A percentile compares a stretch with the other conserved stretches of the same genome.
phyloP scores from a whole-genome alignment of 2,888 invertebrate genomes.

The Tiphia femorata region DNA sequence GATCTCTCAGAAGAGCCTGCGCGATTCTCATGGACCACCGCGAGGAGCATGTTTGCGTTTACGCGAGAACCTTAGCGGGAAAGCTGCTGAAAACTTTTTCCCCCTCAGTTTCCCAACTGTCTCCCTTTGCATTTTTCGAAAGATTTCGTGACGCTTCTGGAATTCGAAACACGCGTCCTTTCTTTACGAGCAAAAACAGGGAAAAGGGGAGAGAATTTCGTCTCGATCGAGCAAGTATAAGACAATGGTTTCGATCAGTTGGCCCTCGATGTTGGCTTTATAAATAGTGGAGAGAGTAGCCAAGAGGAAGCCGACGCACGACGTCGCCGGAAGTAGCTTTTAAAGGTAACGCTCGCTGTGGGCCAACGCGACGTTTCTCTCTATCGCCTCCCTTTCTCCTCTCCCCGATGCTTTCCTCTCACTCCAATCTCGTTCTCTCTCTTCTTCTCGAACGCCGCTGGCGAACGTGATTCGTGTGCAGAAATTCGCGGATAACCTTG shows the following conservation, averaged over 20 bases:
- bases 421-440: not conserved
- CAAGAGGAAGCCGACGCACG: slow-evolving; percentile 37
- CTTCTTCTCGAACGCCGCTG: slow-evolving; percentile 4
- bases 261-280: slow-evolving; percentile 21
- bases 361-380: slow-evolving; percentile 33
- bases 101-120: not conserved
- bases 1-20: too few species aligned
- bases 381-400: not conserved
- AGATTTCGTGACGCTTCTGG: slow-evolving; percentile 12
- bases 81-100: too few species aligned
- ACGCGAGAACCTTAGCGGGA: too few species aligned
- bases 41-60: too few species aligned
- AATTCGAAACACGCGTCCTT: too few species aligned
- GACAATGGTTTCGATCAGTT: slow-evolving; percentile 21
- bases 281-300: slow-evolving; percentile 16
- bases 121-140: not conserved
- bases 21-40: too few species aligned
- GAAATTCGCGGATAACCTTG: not conserved
- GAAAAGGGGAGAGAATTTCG: too few species aligned
- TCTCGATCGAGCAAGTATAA: too few species aligned
- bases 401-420: not conserved
- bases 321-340: slow-evolving; percentile 52
- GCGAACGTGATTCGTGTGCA: slow-evolving; percentile 17
- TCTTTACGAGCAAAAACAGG: too few species aligned
- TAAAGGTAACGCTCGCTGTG: slow-evolving; percentile 46